Percentiles rank a stretch among this genome's conserved stretches.
phyloP scores from a whole-genome alignment of 2,888 invertebrate species.

The Hybos culiciformis region DNA sequence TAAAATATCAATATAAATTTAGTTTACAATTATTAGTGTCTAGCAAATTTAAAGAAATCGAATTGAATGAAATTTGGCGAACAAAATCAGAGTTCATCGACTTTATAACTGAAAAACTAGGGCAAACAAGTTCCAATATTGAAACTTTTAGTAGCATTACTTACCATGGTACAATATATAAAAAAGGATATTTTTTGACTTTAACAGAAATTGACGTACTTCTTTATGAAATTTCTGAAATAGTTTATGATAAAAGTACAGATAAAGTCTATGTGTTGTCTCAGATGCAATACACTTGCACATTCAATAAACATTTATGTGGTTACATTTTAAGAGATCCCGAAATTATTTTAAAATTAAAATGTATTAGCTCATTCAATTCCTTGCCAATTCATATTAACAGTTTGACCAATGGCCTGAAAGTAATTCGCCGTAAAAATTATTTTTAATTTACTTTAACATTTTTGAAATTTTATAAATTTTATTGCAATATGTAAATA shows the following conservation, averaged over 20 bases:
- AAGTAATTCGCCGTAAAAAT: neutral
- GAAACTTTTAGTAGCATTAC: neutral
- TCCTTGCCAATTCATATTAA: neutral
- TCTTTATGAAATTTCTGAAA: neutral
- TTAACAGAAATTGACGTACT: neutral
- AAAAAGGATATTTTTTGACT: neutral
- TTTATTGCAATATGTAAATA: too few species aligned
- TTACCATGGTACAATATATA: neutral
- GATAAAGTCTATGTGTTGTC: neutral
- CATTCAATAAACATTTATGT: neutral
- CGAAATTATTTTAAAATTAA: neutral
- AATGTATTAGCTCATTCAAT: neutral
- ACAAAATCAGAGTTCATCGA: neutral
- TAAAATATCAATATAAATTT: neutral
- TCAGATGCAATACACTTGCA: neutral
- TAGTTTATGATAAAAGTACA: neutral
- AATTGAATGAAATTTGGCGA: neutral
- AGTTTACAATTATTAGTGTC: neutral
- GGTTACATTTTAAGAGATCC: neutral
- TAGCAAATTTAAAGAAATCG: neutral
- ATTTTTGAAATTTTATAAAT: neutral
- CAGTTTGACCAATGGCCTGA: neutral
- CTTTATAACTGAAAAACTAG: neutral
- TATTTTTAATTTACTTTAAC: neutral
- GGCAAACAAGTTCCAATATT: neutral